These are phyloP conservation scores for Astyanax mexicanus DNA, from an alignment of 2,797 vertebrate species.

Conservation along the genomic window DNA sequence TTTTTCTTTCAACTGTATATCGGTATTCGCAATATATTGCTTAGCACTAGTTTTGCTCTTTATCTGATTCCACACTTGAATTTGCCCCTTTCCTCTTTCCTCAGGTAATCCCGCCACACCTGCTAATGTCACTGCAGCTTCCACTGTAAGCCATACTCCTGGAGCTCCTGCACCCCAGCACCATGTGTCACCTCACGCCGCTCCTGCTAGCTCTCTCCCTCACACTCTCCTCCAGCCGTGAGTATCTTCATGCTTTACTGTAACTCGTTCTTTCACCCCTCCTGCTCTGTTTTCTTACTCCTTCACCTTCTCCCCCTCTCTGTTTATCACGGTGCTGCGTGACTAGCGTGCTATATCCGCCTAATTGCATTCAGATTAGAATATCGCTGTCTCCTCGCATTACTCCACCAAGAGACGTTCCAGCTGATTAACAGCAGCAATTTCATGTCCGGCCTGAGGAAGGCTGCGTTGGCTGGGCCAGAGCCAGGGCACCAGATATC, in stretches of 20 bases:
- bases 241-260: conserved; percentile 34
- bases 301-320: background rate
- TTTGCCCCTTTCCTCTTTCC: conserved; percentile 19
- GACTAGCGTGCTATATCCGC: background rate
- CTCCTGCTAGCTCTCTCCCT: conserved; percentile 72
- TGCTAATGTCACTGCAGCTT: conserved; percentile 76
- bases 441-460: conserved; percentile 38
- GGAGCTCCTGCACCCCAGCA: conserved; percentile 69
- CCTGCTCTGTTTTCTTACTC: background rate
- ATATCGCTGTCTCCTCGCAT: conserved; percentile 30
- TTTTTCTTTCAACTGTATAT: too few species aligned
- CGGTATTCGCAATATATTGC: too few species aligned
- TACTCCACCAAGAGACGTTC: conserved; percentile 23
- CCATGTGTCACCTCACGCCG: conserved; percentile 71
- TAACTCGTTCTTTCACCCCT: background rate
- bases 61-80: background rate
- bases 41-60: too few species aligned
- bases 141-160: conserved; percentile 68
- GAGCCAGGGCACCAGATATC: conserved; percentile 20
- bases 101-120: conserved; percentile 69
- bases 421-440: conserved; percentile 42
- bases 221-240: conserved; percentile 51
- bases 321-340: background rate
- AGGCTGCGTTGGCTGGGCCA: conserved; percentile 5
- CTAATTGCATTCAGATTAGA: conserved; percentile 42